Evolutionary conservation across 2,888 invertebrate genomes (phyloP).

Genomic region (Ditula angustiorana): DNA sequence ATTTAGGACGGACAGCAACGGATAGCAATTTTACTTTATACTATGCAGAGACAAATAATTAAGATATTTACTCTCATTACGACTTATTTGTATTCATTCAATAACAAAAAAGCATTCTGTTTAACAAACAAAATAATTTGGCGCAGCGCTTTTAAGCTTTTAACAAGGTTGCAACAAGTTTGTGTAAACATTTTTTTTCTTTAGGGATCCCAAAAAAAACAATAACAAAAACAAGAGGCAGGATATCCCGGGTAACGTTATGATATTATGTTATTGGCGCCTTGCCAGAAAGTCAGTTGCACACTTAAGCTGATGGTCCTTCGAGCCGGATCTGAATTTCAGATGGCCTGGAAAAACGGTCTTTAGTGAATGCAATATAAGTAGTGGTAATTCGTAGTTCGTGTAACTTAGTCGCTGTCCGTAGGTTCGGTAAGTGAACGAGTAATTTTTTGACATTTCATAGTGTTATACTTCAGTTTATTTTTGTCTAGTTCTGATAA

Average conservation of each 20-base stretch:
- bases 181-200: background rate
- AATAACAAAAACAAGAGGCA: constrained; percentile 50
- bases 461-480: too few species aligned
- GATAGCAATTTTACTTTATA: too few species aligned
- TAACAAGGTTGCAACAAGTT: background rate
- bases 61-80: too few species aligned
- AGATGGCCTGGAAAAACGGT: constrained; percentile 53
- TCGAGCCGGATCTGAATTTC: constrained; percentile 57
- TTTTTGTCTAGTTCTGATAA: too few species aligned
- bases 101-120: too few species aligned
- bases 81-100: too few species aligned
- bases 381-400: background rate
- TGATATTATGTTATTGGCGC: constrained; percentile 68
- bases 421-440: background rate
- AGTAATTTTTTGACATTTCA: background rate
- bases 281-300: constrained; percentile 60
- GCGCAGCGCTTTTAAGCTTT: too few species aligned
- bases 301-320: constrained; percentile 54
- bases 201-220: constrained; percentile 43
- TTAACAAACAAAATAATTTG: too few species aligned
- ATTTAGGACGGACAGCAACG: too few species aligned
- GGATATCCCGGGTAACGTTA: constrained; percentile 56
- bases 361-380: constrained; percentile 20
- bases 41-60: too few species aligned
- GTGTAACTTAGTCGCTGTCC: background rate